Conservation (phyloP, 2,888 invertebrate genomes). For the Bembecia ichneumoniformis region DNA sequence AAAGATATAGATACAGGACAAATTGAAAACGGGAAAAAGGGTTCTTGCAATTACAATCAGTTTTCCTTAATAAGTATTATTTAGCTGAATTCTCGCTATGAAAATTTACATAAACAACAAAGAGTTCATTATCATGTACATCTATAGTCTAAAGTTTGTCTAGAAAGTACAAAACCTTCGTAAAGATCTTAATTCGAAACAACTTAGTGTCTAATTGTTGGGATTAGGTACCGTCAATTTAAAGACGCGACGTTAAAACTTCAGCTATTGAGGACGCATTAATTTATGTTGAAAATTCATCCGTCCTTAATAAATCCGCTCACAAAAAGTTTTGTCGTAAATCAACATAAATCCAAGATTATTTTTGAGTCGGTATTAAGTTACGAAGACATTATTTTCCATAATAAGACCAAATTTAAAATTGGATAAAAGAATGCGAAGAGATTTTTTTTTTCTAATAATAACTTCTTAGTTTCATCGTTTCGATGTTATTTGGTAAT, state of each 20-base stretch:
- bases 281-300: background rate
- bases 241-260: background rate
- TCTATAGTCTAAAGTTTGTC: background rate
- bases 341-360: slow-evolving; percentile 21
- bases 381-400: background rate
- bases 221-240: background rate
- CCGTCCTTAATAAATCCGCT: slow-evolving; percentile 18
- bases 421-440: background rate
- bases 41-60: too few relatives aligned
- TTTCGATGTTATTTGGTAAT: too few relatives aligned
- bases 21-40: too few relatives aligned
- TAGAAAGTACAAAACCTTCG: background rate
- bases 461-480: too few relatives aligned
- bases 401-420: background rate
- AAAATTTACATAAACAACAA: background rate
- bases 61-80: too few relatives aligned
- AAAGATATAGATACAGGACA: too few relatives aligned
- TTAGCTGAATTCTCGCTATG: too few relatives aligned
- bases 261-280: background rate
- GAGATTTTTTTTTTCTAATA: background rate
- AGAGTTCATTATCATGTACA: background rate
- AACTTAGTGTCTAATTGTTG: background rate
- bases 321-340: slow-evolving; percentile 23
- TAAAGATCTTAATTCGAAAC: background rate
- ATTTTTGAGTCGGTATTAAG: slow-evolving; percentile 12